Evolutionary conservation across 2,888 invertebrate genomes (phyloP).

Genomic region (Drosophila incognita): DNA sequence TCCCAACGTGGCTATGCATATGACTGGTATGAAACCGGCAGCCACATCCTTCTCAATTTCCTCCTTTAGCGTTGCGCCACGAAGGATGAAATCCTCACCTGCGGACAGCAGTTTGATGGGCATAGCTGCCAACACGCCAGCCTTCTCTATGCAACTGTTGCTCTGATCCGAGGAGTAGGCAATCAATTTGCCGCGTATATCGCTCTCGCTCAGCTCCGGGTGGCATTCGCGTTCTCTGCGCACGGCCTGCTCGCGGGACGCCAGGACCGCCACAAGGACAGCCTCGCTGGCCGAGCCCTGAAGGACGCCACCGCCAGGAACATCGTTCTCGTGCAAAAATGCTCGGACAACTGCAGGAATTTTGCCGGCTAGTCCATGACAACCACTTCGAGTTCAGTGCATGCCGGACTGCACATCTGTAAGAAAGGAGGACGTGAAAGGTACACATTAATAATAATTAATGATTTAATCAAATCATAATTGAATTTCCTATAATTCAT

Average conservation of each 20-base stretch:
- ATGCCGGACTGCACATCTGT: slow-evolving; percentile 93
- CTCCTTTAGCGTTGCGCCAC: slow-evolving; percentile 88
- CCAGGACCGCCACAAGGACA: slow-evolving; percentile 92
- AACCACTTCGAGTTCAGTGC: slow-evolving; percentile 95
- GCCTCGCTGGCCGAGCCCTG: slow-evolving; percentile 97
- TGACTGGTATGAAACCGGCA: slow-evolving; percentile 94
- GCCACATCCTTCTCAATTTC: slow-evolving; percentile 91
- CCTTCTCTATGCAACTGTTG: slow-evolving; percentile 95
- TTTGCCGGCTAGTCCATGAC: slow-evolving; percentile 98
- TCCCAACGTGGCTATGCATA: slow-evolving; percentile 93
- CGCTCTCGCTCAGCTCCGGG: slow-evolving; percentile 88
- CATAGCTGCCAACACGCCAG: slow-evolving; percentile 92
- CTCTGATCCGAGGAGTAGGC: slow-evolving; percentile 95
- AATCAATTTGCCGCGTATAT: slow-evolving; percentile 89
- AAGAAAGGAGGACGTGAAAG: slow-evolving; percentile 3
- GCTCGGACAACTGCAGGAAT: slow-evolving; percentile 91
- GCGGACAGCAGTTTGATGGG: slow-evolving; percentile 90
- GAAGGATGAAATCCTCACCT: slow-evolving; percentile 88
- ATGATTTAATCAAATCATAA: not conserved
- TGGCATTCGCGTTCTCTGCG: slow-evolving; percentile 86
- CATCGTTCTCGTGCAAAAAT: slow-evolving; percentile 91
- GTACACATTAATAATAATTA: not conserved
- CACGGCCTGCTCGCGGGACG: slow-evolving; percentile 90
- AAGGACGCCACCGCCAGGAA: slow-evolving; percentile 93
- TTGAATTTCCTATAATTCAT: not conserved